Evolutionary conservation across 2,888 invertebrate genomes (phyloP).

Genomic region (Nezara viridula): DNA sequence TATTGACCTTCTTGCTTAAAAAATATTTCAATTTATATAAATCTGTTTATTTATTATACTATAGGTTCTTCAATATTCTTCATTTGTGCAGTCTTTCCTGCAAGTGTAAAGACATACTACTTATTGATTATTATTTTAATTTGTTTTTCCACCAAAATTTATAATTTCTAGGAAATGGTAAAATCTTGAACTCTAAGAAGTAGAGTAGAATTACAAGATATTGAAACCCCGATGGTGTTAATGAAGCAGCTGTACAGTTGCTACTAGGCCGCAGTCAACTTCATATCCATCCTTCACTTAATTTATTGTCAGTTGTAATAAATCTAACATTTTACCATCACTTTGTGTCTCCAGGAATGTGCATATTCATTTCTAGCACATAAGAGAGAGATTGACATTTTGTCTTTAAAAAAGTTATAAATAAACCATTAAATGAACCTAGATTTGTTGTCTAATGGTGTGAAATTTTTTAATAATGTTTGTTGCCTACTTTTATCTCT

Average conservation of each 20-base stretch:
- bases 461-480: constrained; percentile 31
- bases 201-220: constrained; percentile 1
- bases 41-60: background rate
- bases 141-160: background rate
- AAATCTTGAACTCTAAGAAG: background rate
- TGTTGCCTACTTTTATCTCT: constrained; percentile 9
- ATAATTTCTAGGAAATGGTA: background rate
- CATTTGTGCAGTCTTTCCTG: background rate
- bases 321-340: constrained; percentile 31
- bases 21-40: background rate
- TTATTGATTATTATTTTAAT: background rate
- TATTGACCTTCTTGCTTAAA: background rate
- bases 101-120: background rate
- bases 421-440: background rate
- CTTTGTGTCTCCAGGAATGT: constrained; percentile 39
- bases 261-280: constrained; percentile 50
- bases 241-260: constrained; percentile 52
- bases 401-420: background rate
- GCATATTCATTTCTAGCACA: constrained; percentile 26
- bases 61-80: background rate
- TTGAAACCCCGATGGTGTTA: constrained; percentile 57
- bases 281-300: constrained; percentile 19
- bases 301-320: constrained; percentile 55
- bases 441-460: background rate
- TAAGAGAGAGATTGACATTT: constrained; percentile 32